These are phyloP conservation scores for Macrosoma leucophasiata DNA, from an alignment of 2,888 invertebrate genomes.

Conservation along the genomic window DNA sequence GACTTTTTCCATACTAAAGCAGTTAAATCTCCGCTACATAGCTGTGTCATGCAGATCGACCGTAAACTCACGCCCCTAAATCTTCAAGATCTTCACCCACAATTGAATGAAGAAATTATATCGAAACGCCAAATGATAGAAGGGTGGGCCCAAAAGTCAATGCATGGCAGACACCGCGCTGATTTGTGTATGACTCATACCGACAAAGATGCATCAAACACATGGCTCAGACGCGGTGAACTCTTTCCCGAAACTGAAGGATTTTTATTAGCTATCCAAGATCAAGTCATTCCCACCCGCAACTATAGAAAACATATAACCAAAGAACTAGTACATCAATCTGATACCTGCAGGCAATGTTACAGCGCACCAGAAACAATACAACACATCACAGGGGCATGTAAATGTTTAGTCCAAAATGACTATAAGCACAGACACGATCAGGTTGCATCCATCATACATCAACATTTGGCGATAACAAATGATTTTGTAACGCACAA, in stretches of 20 bases:
- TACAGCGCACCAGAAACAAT: slow-evolving; percentile 14
- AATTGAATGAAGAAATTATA: not conserved
- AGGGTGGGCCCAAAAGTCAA: slow-evolving; percentile 7
- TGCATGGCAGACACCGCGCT: slow-evolving; percentile 7
- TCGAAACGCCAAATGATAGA: not conserved
- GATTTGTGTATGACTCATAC: slow-evolving; percentile 4
- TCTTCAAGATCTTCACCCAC: not conserved
- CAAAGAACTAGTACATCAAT: not conserved
- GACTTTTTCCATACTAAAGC: slow-evolving; percentile 8
- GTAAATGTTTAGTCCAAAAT: slow-evolving; percentile 9
- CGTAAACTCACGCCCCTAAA: not conserved
- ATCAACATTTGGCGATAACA: slow-evolving; percentile 9
- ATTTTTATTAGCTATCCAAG: slow-evolving; percentile 15
- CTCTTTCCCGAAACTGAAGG: slow-evolving; percentile 19
- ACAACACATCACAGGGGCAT: slow-evolving; percentile 19
- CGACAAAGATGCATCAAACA: slow-evolving; percentile 19
- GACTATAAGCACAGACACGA: slow-evolving; percentile 18
- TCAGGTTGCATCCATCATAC: slow-evolving; percentile 11
- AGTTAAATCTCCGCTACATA: not conserved
- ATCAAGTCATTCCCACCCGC: slow-evolving; percentile 17
- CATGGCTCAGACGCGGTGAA: slow-evolving; percentile 13
- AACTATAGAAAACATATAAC: slow-evolving; percentile 8
- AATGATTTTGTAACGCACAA: not conserved
- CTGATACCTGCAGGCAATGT: slow-evolving; percentile 10
- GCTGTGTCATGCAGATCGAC: too few species aligned